A percentile compares a stretch with the other conserved stretches of the same genome.
Evolutionary conservation across 2,888 invertebrate genomes (phyloP).

Genomic region (Tubiluchus corallicola): DNA sequence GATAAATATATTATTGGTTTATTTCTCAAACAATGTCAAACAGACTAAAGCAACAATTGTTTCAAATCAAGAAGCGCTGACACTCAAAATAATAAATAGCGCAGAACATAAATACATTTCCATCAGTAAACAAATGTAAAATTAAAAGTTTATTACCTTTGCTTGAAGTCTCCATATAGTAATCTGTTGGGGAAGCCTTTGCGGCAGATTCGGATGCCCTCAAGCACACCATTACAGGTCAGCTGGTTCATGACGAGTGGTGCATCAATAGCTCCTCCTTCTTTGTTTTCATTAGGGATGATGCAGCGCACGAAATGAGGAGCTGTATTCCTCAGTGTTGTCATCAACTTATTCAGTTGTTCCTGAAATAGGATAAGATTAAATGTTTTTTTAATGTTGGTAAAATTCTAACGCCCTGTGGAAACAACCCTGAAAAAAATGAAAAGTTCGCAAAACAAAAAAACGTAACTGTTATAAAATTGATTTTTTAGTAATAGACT

Average conservation of each 20-base stretch:
- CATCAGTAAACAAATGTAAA: neutral
- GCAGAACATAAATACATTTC: too few relatives aligned
- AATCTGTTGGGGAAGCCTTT: slow-evolving; percentile 99
- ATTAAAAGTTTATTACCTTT: slow-evolving; percentile 47
- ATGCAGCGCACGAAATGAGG: slow-evolving; percentile 99
- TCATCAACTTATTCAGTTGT: slow-evolving; percentile 81
- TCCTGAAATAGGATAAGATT: neutral
- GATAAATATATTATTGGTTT: too few relatives aligned
- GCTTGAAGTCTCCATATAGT: slow-evolving; percentile 98
- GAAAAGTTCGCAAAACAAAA: too few relatives aligned
- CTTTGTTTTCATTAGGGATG: slow-evolving; percentile 65
- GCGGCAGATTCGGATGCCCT: slow-evolving; percentile 99
- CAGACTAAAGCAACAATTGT: too few relatives aligned
- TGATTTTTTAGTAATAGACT: too few relatives aligned
- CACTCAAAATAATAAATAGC: neutral
- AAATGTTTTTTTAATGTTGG: too few relatives aligned
- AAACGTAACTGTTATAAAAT: too few relatives aligned
- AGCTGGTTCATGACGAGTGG: slow-evolving; percentile 98
- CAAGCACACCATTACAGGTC: slow-evolving; percentile 99
- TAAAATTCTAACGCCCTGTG: too few relatives aligned
- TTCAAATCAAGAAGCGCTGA: too few relatives aligned
- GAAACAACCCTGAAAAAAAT: too few relatives aligned
- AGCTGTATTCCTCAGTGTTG: slow-evolving; percentile 81
- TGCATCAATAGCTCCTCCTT: slow-evolving; percentile 70
- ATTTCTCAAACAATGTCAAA: too few relatives aligned